phyloP scores from a whole-genome alignment of 2,888 invertebrate species.

The Melangyna quadrimaculata region DNA sequence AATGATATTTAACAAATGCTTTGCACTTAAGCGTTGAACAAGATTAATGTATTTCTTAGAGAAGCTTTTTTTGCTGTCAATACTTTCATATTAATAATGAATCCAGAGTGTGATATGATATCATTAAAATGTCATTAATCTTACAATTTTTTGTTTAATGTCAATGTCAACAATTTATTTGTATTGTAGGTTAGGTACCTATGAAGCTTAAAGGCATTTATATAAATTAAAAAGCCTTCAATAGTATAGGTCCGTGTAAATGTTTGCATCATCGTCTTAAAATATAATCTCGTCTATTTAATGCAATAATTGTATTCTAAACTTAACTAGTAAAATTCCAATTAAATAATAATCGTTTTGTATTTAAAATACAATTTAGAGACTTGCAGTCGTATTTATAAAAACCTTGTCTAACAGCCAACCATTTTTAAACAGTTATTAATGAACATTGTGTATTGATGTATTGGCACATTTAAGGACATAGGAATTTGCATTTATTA shows the following conservation, averaged over 20 bases:
- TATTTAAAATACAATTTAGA: background rate
- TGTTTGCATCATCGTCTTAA: background rate
- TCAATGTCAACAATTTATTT: background rate
- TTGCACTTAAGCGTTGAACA: background rate
- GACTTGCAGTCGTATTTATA: too few relatives aligned
- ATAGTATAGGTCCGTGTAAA: background rate
- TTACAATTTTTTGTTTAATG: constrained; percentile 9
- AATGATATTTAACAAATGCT: background rate
- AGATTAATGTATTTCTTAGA: background rate
- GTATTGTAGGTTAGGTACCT: background rate
- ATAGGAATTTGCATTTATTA: too few relatives aligned
- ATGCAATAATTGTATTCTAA: background rate
- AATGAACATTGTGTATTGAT: too few relatives aligned
- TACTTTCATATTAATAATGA: background rate
- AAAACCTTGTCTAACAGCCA: too few relatives aligned
- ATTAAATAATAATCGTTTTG: background rate
- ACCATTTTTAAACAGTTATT: too few relatives aligned
- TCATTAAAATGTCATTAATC: constrained; percentile 25
- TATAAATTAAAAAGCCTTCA: background rate
- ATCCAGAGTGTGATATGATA: background rate
- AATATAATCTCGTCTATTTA: background rate
- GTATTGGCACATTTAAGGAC: too few relatives aligned
- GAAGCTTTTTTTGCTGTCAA: background rate
- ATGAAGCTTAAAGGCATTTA: background rate
- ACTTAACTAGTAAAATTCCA: background rate